Evolutionary conservation across 2,113 vertebrate genomes (phyloP), one percentile per base, ranked within the genome.

Genomic region (Myocastor coypus): DNA sequence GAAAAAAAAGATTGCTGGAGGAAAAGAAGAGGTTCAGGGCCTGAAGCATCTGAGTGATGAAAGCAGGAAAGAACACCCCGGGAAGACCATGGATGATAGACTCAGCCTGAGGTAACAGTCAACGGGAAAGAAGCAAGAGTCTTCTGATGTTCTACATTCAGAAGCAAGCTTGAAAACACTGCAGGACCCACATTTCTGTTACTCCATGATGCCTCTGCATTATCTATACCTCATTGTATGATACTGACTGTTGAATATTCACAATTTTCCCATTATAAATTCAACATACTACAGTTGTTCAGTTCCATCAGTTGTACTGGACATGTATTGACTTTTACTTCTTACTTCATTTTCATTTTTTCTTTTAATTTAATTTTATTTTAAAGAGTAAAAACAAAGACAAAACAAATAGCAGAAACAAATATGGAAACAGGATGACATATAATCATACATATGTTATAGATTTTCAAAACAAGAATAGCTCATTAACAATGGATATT

Each of bases 161-260:
- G 34, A 78, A 66, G 19, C 17, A 40, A 83, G 77, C 34, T 89
- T 83, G 32, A 89, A 87, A 83, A 63, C 16, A 10, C 14, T 68
- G 63, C 26, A 52, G 34, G 24, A 7, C 1, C 1, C 17, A 77
- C 14, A 83, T 68, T 88, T 86, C 37, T 40, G 30, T 61, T 42
- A 55, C 0, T 22, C 14, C 0, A 9, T 19, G 63, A 37, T 52
- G 3, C 0, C 28, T 42, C 30, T 50, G 22, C 50, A 55, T 0
- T 20, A 0, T 7, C 52, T 59, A 9, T 37, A 42, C 50, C 42
- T 80, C 59, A 86, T 73, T 42, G 26, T 13, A n/a, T 40, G 32
- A n/a, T 16, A 19, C 24, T 63, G 37, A 24, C 28, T 4, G 12
- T 22, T 57, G 32, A n/a, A 3, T 6, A 42, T 12, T 28, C 8